phyloP scores from a whole-genome alignment of 1,140 invertebrate genomes.

The Octopus sinensis region DNA sequence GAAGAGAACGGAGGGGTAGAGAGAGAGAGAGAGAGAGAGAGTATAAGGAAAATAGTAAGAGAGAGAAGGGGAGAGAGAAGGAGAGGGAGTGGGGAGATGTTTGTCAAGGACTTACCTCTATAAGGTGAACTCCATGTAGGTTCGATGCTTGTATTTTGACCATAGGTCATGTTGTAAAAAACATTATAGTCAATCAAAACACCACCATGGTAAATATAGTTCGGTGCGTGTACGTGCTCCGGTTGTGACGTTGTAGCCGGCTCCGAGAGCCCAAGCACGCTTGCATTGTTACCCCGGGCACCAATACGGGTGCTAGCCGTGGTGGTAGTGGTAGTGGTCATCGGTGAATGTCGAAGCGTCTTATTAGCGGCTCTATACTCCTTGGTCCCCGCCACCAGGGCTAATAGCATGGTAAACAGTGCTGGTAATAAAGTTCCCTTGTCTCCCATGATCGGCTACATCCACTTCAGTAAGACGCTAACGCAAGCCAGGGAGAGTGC shows the following conservation, averaged over 20 bases:
- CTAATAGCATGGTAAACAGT: constrained; percentile 5
- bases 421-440: constrained; percentile 7
- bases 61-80: too few species aligned
- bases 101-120: background rate
- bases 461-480: constrained; percentile 6
- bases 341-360: background rate
- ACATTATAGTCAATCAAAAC: background rate
- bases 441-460: constrained; percentile 9
- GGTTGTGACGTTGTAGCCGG: background rate
- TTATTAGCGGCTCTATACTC: background rate
- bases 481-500: background rate
- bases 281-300: background rate
- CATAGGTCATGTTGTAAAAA: background rate
- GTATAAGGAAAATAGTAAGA: too few species aligned
- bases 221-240: background rate
- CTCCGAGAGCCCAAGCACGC: background rate
- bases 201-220: background rate
- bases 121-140: background rate
- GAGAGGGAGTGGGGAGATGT: too few species aligned
- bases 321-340: background rate
- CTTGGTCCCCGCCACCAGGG: background rate
- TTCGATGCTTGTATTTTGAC: background rate
- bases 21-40: too few species aligned
- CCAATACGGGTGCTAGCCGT: background rate
- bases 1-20: too few species aligned